Evolutionary conservation across 2,113 vertebrate species (phyloP), one percentile per base, ranked within the genome.

Genomic region (Chloropsis hardwickii): DNA sequence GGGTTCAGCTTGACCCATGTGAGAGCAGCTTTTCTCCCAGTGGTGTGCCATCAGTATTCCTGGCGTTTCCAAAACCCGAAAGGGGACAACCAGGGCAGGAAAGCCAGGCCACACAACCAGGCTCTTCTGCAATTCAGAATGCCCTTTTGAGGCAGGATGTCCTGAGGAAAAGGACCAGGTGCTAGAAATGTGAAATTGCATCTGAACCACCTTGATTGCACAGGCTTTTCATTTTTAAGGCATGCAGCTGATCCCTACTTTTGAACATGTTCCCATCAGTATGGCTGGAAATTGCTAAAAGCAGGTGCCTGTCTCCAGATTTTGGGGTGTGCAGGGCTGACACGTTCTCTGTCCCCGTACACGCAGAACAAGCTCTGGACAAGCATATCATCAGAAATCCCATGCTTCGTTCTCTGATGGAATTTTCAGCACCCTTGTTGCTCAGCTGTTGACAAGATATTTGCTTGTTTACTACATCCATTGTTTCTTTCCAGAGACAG

Each of bases 211-310:
- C 45, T 51, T 39, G 79, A 94, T 84, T 20, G 35, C 28, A 61
- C 0, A 40, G 20, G 25, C 20, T 83, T 92, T 92, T 94, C 12
- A 58, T 81, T 95, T 88, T 31, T 39, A 73, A 89, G 64, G n/a
- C 47, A 66, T 23, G 61, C 47, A 88, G 94, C 51, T 91, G 83
- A 71, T 77, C 79, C 29, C 33, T 79, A 12, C 40, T 95, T 94
- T 89, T 73, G 92, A 94, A 71, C 60, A 70, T 17, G 31, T 79
- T 93, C 78, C 81, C 67, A 27, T 13, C 11, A 7, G 61, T 47
- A 67, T 44, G 42, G 39, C 73, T 97, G 81, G 76, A 94, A 97
- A 96, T 80, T 35, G 90, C 89, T 92, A 81, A 94, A 97, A 95
- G 42, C 87, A 95, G 66, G 83, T 85, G 69, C 54, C 48, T 17